Conservation (phyloP, 1,140 invertebrate species). For the Drosophila lowei region DNA sequence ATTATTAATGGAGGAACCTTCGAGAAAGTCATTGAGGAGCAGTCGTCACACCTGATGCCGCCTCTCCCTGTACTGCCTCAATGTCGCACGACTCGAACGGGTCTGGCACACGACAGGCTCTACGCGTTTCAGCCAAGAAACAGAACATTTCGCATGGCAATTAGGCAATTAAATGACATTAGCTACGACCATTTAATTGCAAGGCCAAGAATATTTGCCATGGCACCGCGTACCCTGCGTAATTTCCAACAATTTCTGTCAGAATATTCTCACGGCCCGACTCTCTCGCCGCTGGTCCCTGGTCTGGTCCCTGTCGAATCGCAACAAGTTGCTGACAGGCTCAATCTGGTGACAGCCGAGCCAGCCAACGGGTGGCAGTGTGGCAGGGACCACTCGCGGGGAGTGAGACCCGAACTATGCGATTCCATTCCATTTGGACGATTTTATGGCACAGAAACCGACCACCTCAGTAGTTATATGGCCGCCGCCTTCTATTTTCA, state of each 20-base stretch:
- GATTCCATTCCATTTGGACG: neutral
- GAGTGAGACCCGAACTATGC: neutral
- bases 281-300: neutral
- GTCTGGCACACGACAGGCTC: constrained; percentile 65
- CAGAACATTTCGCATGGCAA: constrained; percentile 51
- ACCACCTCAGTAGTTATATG: constrained; percentile 76
- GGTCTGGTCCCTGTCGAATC: constrained; percentile 17
- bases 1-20: constrained; percentile 41
- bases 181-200: constrained; percentile 68
- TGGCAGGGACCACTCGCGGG: neutral
- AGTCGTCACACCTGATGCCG: constrained; percentile 23
- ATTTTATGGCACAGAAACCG: constrained; percentile 69
- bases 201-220: constrained; percentile 38
- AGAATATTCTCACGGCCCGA: constrained; percentile 55
- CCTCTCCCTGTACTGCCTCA: constrained; percentile 19
- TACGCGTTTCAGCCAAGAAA: neutral
- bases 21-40: constrained; percentile 1
- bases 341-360: constrained; percentile 7
- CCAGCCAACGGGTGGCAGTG: constrained; percentile 5
- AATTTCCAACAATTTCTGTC: constrained; percentile 19
- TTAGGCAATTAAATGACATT: constrained; percentile 73
- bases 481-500: constrained; percentile 9
- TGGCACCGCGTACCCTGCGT: constrained; percentile 1
- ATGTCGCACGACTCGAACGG: constrained; percentile 55
- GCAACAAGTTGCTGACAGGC: constrained; percentile 46